Base-by-base conservation (phyloP, 2,888 invertebrate genomes). In the Mellilla xanthometata region DNA sequence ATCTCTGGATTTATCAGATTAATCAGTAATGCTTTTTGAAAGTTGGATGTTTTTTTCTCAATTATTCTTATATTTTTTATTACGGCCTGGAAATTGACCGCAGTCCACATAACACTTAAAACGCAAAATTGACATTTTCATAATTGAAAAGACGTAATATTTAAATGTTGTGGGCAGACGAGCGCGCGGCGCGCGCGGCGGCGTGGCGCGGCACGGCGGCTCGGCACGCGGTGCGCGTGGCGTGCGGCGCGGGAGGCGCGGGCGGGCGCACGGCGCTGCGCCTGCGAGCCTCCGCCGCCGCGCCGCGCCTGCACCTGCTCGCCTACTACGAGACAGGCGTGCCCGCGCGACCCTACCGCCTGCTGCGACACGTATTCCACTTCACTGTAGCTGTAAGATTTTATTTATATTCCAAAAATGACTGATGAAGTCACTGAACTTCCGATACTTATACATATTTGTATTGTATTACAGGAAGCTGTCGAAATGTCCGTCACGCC, bases 401-500 rank as follows among this genome's bases (percentile, higher is more conserved):
- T n/a, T n/a, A n/a, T n/a, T n/a, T n/a, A n/a, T n/a, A n/a, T n/a
- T n/a, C n/a, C n/a, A n/a, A n/a, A n/a, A n/a, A n/a, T n/a, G n/a
- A n/a, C n/a, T n/a, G n/a, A n/a, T n/a, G n/a, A n/a, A n/a, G n/a
- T n/a, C n/a, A n/a, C n/a, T n/a, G n/a, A n/a, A n/a, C n/a, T n/a
- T n/a, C n/a, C n/a, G n/a, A n/a, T n/a, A n/a, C n/a, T n/a, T n/a
- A n/a, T n/a, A n/a, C n/a, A n/a, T n/a, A n/a, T n/a, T n/a, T n/a
- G n/a, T n/a, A n/a, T n/a, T n/a, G n/a, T 22, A 11, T 62, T 62
- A 2, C 72, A 92, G 81, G 92, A 93, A 58, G 91, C 91, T 0
- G 85, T 93, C 12, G 90, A 91, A 56, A 78, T 92, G 9, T 81
- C 87, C n/a, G 87, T 91, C 0, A 83, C 87, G 1, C 91, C 91